phyloP scores from a whole-genome alignment of 1,140 invertebrate genomes.

The Lepeophtheirus salmonis region DNA sequence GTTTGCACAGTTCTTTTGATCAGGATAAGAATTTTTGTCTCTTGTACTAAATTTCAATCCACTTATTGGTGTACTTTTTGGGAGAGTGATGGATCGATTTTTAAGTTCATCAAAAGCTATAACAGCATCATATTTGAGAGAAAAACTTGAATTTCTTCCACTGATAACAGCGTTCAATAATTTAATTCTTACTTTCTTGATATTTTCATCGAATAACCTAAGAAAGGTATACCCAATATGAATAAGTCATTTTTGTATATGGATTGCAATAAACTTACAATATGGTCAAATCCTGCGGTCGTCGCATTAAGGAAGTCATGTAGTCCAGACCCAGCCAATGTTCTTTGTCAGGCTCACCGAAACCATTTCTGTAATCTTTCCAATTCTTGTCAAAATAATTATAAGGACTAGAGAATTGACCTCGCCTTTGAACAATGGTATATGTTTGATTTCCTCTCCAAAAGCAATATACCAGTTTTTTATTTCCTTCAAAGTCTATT shows the following conservation, averaged over 20 bases:
- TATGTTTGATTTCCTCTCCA: background rate
- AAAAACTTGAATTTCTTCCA: too few species aligned
- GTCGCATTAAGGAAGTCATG: background rate
- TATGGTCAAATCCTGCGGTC: background rate
- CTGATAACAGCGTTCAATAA: too few species aligned
- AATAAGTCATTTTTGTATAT: too few species aligned
- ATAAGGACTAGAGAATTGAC: background rate
- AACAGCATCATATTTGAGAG: background rate
- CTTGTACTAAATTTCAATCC: background rate
- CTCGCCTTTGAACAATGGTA: background rate
- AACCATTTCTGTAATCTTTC: constrained; percentile 1
- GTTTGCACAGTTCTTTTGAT: background rate
- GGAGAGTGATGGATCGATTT: background rate
- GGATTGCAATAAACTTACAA: background rate
- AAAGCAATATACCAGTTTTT: background rate
- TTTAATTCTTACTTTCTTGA: too few species aligned
- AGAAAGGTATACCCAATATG: too few species aligned
- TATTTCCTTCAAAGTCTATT: background rate
- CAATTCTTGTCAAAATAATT: constrained; percentile 4
- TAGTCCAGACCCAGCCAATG: constrained; percentile 1
- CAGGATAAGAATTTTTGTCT: background rate
- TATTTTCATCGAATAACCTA: too few species aligned
- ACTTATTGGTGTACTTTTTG: background rate
- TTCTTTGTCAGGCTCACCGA: background rate
- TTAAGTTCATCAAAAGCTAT: background rate